Evolutionary conservation across 2,888 invertebrate genomes (phyloP), one percentile per base, ranked within the genome.

Genomic region (Venusia cambrica): DNA sequence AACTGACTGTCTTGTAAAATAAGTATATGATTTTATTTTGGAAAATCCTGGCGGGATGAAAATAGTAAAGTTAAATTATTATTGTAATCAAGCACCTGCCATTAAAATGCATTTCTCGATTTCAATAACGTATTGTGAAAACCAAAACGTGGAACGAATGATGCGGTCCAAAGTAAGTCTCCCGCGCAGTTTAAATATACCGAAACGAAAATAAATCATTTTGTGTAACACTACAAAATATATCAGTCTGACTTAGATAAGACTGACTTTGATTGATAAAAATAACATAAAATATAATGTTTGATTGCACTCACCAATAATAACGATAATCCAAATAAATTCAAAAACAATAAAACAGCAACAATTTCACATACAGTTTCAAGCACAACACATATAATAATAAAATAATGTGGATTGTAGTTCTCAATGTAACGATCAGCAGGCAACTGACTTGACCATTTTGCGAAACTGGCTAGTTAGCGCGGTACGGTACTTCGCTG

Each of bases 381-480:
- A 9, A 17, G 4, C 5, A 22, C 6, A 21, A 31, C 22, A 34
- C 12, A 16, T 37, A 22, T 32, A 10, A 11, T 14, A 17, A 7
- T 20, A 24, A 29, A 20, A 26, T 12, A 16, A 19, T 48, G 14
- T 30, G 40, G 38, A 32, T n/a, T n/a, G 28, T 35, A 29, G 45
- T 55, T 56, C 44, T 53, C 62, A 44, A 61, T 57, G 46, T 41
- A 44, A 45, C 50, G 48, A 22, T 38, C 54, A 34, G 41, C 40
- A 31, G 46, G 48, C 57, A 46, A 62, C 60, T 63, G 54, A n/a
- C n/a, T n/a, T n/a, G n/a, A 54, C 52, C 57, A 66, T 72, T 73
- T 40, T 50, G 65, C 63, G 30, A 51, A 43, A 66, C 49, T 51
- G 45, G 38, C 32, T 35, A 43, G 46, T 59, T 54, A 53, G 44